Percentiles rank a stretch among this genome's conserved stretches.
Evolutionary conservation across 2,797 vertebrate species (phyloP).

Genomic region (Lepidocolaptes lacrymiger): DNA sequence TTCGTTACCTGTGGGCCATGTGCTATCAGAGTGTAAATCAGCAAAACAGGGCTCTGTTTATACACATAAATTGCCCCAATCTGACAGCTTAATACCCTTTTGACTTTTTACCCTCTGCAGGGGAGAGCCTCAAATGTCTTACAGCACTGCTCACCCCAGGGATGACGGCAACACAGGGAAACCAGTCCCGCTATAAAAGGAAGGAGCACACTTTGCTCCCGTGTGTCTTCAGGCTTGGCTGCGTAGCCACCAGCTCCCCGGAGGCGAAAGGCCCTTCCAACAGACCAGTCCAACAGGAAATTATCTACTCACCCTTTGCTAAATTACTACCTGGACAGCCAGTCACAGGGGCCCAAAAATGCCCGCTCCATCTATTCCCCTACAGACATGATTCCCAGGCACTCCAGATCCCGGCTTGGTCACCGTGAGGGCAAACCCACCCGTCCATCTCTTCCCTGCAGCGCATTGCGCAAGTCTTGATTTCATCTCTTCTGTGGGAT

Average conservation of each 20-base stretch:
- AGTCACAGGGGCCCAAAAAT: conserved; percentile 46
- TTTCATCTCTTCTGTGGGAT: not conserved
- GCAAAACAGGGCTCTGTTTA: conserved; percentile 71
- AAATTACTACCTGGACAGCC: conserved; percentile 48
- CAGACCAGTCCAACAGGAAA: conserved; percentile 70
- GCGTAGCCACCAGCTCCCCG: conserved; percentile 20
- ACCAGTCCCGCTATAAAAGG: conserved; percentile 47
- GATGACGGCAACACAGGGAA: not conserved
- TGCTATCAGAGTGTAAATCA: conserved; percentile 72
- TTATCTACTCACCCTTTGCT: conserved; percentile 47
- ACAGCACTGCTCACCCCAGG: not conserved
- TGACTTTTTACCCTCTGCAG: conserved; percentile 71
- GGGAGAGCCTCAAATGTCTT: conserved; percentile 65
- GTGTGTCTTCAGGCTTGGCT: conserved; percentile 58
- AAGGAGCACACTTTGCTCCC: conserved; percentile 9
- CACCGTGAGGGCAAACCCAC: not conserved
- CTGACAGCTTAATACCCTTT: conserved; percentile 74
- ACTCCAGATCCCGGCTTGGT: not conserved
- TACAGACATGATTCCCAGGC: conserved; percentile 53
- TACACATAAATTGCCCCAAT: conserved; percentile 70
- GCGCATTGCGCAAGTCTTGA: conserved; percentile 5
- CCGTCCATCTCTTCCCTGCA: not conserved
- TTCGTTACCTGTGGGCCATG: conserved; percentile 70
- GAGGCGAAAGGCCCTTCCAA: conserved; percentile 55
- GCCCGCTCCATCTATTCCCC: conserved; percentile 35